Evolutionary conservation across 2,888 invertebrate species (phyloP).

Genomic region (Cybosia mesomella): DNA sequence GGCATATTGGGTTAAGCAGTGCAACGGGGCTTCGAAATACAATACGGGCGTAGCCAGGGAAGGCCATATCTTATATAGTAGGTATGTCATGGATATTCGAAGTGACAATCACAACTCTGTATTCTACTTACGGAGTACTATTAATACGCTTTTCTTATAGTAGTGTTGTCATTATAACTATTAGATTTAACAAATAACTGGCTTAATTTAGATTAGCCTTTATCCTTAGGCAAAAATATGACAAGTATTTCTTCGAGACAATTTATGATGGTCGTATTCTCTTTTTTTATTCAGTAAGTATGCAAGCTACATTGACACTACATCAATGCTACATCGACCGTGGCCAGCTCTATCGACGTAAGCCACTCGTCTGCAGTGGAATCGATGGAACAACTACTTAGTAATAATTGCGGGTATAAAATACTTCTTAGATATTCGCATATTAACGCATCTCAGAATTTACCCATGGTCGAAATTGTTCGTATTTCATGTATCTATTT

Average conservation of each 20-base stretch:
- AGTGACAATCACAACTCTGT: background rate
- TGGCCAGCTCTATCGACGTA: background rate
- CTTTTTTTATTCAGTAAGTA: conserved; percentile 8
- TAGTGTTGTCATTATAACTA: background rate
- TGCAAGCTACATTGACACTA: background rate
- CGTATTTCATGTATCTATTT: background rate
- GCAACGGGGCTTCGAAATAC: too few species aligned
- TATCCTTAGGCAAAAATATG: background rate
- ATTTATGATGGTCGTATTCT: background rate
- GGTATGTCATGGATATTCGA: conserved; percentile 1
- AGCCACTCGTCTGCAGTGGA: too few species aligned
- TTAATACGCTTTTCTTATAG: background rate
- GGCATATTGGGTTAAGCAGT: too few species aligned
- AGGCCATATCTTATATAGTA: background rate
- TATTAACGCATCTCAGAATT: background rate
- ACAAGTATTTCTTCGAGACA: background rate
- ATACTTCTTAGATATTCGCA: background rate
- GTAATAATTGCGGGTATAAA: background rate
- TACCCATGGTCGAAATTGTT: background rate
- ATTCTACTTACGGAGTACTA: background rate
- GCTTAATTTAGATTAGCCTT: background rate
- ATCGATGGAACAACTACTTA: background rate
- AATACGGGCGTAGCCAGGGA: too few species aligned
- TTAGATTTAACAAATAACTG: background rate
- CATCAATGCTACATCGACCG: background rate